Base-by-base conservation (phyloP, 2,113 vertebrate genomes). In the Entelurus aequoreus region DNA sequence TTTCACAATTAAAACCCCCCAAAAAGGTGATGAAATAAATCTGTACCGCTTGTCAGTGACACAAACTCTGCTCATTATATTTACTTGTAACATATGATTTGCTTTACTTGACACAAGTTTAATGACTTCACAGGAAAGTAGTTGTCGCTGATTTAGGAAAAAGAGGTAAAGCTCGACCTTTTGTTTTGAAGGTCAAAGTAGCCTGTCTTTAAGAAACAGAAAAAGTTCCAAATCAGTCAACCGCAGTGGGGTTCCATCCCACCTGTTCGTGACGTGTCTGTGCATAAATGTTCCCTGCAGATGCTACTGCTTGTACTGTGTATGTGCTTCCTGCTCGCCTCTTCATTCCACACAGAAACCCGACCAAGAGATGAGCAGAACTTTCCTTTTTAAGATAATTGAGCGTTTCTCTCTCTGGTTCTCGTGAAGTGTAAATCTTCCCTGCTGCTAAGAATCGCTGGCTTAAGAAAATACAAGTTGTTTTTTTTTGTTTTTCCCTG, bases 351-450 rank as follows among this genome's bases (percentile, higher is more conserved):
- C n/a, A 19, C 55, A 13, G 6, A 8, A 54, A 40, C 1, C 1
- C 36, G 19, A n/a, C 15, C 52, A 16, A n/a, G 48, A 14, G 59
- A 15, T 48, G 42, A 63, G 46, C 51, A 48, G 44, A 63, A 62
- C 14, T 15, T 59, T 14, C 1, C 0, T 6, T 13, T 53, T 35
- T 64, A 8, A 54, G 6, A 5, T 2, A 21, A 44, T 57, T 14
- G 8, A 40, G 8, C 10, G 12, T 10, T 15, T 6, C 48, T 37
- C 35, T 6, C 11, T 35, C 16, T 8, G 3, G 5, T 9, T 19
- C 48, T 35, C 7, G 10, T 12, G 36, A 6, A 8, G 48, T 13
- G 69, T 48, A 28, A 48, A 46, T 62, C 19, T 56, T 66, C 42
- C 5, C 37, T 37, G 7, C 51, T 49, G 19, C 28, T 36, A 59